Percentiles rank a stretch among this genome's conserved stretches.
Conservation (phyloP, 2,797 vertebrate genomes). For the Alectoris magna region DNA sequence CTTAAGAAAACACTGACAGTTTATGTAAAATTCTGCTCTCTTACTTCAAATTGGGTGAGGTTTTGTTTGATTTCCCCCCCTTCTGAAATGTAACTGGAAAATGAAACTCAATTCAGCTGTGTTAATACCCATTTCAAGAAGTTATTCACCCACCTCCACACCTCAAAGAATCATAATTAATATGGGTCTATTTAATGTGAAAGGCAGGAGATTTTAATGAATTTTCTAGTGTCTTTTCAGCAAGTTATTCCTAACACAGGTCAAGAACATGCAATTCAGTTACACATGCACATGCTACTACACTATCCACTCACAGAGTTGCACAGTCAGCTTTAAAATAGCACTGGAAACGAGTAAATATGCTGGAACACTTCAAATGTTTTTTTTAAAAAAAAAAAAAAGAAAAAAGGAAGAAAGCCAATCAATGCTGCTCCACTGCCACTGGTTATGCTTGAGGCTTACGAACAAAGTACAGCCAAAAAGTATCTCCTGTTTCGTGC, state of each 20-base stretch:
- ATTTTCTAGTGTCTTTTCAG: not conserved
- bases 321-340: not conserved
- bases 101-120: not conserved
- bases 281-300: not conserved
- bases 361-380: not conserved
- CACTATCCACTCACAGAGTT: not conserved
- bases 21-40: not conserved
- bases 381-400: not conserved
- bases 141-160: not conserved
- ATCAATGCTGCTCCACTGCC: not conserved
- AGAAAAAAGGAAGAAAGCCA: not conserved
- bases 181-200: not conserved
- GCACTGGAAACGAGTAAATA: not conserved
- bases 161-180: not conserved
- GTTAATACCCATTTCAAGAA: not conserved
- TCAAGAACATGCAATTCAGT: not conserved
- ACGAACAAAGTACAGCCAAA: not conserved
- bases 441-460: not conserved
- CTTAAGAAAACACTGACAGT: not conserved
- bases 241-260: not conserved
- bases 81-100: not conserved
- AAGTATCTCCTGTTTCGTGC: not conserved
- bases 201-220: not conserved
- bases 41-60: not conserved
- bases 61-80: not conserved